These are phyloP conservation scores for Fistularia tabacaria DNA, from an alignment of 2,797 vertebrate species.

Conservation along the genomic window DNA sequence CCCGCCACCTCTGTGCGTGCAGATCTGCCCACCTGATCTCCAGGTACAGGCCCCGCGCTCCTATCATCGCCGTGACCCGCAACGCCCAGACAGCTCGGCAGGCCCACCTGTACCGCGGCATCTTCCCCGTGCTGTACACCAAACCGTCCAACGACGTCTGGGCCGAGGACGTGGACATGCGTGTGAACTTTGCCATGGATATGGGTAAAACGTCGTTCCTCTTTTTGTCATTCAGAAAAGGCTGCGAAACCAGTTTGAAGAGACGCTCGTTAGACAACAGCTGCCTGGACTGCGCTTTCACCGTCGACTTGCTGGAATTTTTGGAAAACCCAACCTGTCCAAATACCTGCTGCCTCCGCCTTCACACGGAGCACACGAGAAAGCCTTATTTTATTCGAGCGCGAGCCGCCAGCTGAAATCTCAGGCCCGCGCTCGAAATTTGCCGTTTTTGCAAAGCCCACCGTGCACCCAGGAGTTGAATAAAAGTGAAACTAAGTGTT, in stretches of 20 bases:
- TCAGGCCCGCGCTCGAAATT: no score
- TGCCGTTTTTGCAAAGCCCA: no score
- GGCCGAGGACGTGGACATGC: constrained; percentile 94
- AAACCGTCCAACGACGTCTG: constrained; percentile 81
- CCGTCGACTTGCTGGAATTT: no score
- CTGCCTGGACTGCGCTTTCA: no score
- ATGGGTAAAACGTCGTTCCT: constrained; percentile 77
- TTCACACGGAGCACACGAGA: no score
- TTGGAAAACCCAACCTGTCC: no score
- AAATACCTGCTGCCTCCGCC: no score
- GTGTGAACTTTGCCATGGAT: constrained; percentile 93
- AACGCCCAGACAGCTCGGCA: constrained; percentile 92
- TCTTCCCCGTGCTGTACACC: constrained; percentile 93
- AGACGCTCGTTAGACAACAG: no score
- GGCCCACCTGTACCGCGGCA: constrained; percentile 92
- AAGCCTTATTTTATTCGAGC: no score
- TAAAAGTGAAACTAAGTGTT: neutral
- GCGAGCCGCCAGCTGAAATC: no score
- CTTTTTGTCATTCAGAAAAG: neutral
- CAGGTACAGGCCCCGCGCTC: constrained; percentile 92
- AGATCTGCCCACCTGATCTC: constrained; percentile 96
- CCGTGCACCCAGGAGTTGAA: no score
- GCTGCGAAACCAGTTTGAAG: no score
- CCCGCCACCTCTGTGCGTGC: constrained; percentile 7
- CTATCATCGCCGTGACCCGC: constrained; percentile 93